Evolutionary conservation across 30 jellyfish, hydroid and myxozoan genomes (phyloP), one percentile per base, ranked within the genome.

Genomic region (Euphysa ruthae): DNA sequence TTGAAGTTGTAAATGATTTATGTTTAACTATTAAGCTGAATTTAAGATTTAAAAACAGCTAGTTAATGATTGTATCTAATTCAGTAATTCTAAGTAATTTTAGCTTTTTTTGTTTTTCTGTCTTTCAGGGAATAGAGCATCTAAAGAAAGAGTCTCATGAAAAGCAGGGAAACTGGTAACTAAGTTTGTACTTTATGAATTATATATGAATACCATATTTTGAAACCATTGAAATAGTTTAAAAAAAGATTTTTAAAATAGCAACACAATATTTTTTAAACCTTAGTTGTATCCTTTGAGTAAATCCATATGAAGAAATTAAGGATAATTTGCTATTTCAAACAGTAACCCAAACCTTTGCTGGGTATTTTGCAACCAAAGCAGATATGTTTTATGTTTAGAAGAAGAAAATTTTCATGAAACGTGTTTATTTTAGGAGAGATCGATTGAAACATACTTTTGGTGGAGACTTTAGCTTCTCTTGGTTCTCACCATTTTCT

Each of bases 401-500:
- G 7, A 5, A 58, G n/a, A 19, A 12, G 16, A 16, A 14, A 6
- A 61, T 26, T n/a, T n/a, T n/a, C n/a, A n/a, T n/a, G n/a, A n/a
- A n/a, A n/a, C n/a, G n/a, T 69, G 24, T 50, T 49, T 73, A 16
- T 73, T 74, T 12, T 31, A 86, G 96, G 96, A 90, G 69, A 61
- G 52, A 76, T 28, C 94, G 96, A 20, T 56, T 86, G 69, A 92
- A 79, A 51, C 63, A 79, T 16, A 91, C 81, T 2, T 86, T 86
- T 54, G 96, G 96, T 57, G 94, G 94, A 10, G 73, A 73, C 43
- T 49, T 86, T 18, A 65, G 93, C 4, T 74, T 86, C 38, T 35
- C 58, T 16, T 86, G 96, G 96, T 56, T 86, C 16, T 86, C 96
- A 2, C 96, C 96, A 7, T 86, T 86, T 63, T 70, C 93, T 42